Evolutionary conservation across 1,140 invertebrate genomes (phyloP).

Genomic region (Lanistes nyassanus): DNA sequence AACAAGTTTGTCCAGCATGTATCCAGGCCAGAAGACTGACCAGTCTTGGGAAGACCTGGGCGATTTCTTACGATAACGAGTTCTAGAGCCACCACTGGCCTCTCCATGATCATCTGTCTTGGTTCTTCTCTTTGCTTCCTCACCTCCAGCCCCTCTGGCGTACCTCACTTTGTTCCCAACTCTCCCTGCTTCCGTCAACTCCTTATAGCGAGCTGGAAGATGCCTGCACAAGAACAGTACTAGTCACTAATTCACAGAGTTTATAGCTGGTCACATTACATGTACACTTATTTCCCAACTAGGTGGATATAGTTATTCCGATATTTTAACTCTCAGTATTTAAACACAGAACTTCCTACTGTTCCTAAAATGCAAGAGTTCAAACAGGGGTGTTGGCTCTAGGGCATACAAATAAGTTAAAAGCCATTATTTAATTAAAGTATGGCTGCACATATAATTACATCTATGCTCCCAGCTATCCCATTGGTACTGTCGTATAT

Average conservation of each 20-base stretch:
- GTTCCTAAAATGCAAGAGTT: too few relatives aligned
- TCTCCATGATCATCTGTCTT: not conserved
- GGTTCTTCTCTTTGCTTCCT: not conserved
- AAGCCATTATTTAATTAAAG: too few relatives aligned
- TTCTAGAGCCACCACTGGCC: not conserved
- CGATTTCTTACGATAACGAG: not conserved
- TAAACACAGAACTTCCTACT: too few relatives aligned
- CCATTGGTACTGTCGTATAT: too few relatives aligned
- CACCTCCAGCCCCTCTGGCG: not conserved
- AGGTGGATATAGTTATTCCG: too few relatives aligned
- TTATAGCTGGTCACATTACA: not conserved
- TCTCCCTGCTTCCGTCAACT: too few relatives aligned
- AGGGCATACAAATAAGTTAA: too few relatives aligned
- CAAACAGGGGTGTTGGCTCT: too few relatives aligned
- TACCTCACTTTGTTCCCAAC: not conserved
- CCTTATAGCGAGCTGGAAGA: slow-evolving; percentile 17
- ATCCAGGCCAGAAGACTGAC: slow-evolving; percentile 62
- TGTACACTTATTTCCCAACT: not conserved
- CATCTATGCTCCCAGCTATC: too few relatives aligned
- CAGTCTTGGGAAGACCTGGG: slow-evolving; percentile 26
- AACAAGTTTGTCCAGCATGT: slow-evolving; percentile 59
- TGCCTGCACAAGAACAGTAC: slow-evolving; percentile 7
- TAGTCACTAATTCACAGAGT: not conserved
- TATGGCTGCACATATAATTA: too few relatives aligned
- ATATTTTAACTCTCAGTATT: too few relatives aligned